phyloP scores from a whole-genome alignment of 2,888 invertebrate genomes.

The Leptopterna dolabrata region DNA sequence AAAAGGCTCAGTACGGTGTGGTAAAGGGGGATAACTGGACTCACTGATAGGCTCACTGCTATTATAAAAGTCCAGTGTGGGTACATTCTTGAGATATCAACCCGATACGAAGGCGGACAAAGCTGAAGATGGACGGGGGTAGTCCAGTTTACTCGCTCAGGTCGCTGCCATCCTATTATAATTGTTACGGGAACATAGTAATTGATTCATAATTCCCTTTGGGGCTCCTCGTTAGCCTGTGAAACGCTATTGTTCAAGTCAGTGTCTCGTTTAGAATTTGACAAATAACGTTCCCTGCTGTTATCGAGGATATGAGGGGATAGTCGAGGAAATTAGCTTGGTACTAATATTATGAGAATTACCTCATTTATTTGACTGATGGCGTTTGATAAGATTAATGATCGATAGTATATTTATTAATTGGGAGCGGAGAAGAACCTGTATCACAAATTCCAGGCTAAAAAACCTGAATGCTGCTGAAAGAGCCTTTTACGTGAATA shows the following conservation, averaged over 20 bases:
- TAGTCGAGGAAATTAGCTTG: too few relatives aligned
- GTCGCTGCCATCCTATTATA: background rate
- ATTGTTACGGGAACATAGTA: conserved; percentile 8
- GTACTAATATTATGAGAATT: too few relatives aligned
- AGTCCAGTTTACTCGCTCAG: background rate
- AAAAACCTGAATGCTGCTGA: too few relatives aligned
- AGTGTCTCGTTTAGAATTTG: conserved; percentile 28
- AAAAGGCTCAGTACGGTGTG: background rate
- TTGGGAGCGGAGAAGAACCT: too few relatives aligned
- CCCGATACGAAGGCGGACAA: background rate
- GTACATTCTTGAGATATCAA: background rate
- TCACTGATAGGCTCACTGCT: background rate
- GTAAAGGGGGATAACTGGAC: background rate
- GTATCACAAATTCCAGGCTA: too few relatives aligned
- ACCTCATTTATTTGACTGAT: too few relatives aligned
- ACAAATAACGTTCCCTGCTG: too few relatives aligned
- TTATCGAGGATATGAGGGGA: too few relatives aligned
- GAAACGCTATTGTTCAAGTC: conserved; percentile 19
- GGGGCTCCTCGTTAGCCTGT: conserved; percentile 35
- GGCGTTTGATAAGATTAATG: too few relatives aligned
- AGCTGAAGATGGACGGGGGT: background rate
- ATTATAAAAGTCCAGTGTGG: background rate
- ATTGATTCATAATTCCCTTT: conserved; percentile 42
- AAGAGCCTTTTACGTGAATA: too few relatives aligned
- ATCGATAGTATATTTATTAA: too few relatives aligned